phyloP scores from a whole-genome alignment of 2,113 vertebrate species.

The Microtus oregoni region DNA sequence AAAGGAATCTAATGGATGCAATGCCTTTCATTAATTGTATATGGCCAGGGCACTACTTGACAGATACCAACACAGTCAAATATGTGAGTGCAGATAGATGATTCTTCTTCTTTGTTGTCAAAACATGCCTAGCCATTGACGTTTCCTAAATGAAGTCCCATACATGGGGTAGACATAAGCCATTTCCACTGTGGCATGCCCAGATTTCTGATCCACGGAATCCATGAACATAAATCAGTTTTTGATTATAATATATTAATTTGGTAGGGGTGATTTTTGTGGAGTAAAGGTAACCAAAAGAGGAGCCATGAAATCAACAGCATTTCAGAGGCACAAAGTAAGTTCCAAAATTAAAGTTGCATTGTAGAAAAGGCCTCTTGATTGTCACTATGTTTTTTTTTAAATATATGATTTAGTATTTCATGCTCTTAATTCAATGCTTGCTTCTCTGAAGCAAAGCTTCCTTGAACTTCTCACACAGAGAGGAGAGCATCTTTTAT shows the following conservation, averaged over 20 bases:
- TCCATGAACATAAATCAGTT: background rate
- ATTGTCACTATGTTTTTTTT: background rate
- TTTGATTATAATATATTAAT: background rate
- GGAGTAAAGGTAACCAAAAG: background rate
- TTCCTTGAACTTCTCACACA: background rate
- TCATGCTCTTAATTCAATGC: background rate
- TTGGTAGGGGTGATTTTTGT: background rate
- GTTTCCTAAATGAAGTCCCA: slow-evolving; percentile 5
- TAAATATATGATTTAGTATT: background rate
- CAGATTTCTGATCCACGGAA: background rate
- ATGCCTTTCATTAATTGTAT: background rate
- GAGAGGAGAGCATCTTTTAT: background rate
- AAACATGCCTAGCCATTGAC: background rate
- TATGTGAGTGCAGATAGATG: background rate
- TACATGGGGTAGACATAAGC: background rate
- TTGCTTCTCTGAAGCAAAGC: background rate
- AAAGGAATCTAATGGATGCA: background rate
- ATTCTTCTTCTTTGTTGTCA: slow-evolving; percentile 10
- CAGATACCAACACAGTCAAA: background rate
- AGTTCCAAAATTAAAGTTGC: slow-evolving; percentile 15
- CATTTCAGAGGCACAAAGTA: slow-evolving; percentile 32
- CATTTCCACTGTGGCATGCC: background rate
- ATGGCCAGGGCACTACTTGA: slow-evolving; percentile 1
- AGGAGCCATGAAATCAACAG: background rate
- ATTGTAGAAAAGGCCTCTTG: background rate